Conservation (phyloP, 2,888 invertebrate species). For the Caenorhabditis afra region DNA sequence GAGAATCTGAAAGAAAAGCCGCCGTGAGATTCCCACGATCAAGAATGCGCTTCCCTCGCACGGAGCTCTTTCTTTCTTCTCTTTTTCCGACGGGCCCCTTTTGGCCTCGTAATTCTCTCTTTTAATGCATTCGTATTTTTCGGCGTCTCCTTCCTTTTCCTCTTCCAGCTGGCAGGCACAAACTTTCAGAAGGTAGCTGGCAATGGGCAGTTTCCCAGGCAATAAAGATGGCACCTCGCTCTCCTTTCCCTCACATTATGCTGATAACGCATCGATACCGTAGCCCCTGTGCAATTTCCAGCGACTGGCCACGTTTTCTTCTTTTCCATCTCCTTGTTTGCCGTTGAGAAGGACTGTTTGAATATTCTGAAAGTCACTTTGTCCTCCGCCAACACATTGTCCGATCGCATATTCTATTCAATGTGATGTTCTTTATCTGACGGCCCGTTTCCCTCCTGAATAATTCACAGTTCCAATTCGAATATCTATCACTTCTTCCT, state of each 20-base stretch:
- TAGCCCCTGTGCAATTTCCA: conserved; percentile 5
- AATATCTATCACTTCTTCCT: conserved; percentile 40
- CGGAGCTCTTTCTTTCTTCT: conserved; percentile 6
- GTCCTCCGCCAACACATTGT: conserved; percentile 44
- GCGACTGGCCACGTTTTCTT: background rate
- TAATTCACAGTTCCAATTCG: conserved; percentile 44
- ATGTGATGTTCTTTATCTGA: conserved; percentile 57
- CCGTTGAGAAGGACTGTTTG: conserved; percentile 41
- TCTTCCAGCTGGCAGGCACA: background rate
- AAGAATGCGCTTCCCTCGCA: conserved; percentile 51
- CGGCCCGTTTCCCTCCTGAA: conserved; percentile 41
- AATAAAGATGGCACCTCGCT: conserved; percentile 41
- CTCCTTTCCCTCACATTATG: background rate
- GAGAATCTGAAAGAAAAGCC: conserved; percentile 26
- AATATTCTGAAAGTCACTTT: conserved; percentile 52
- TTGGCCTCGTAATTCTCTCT: conserved; percentile 13
- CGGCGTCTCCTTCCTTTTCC: conserved; percentile 22
- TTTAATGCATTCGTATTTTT: conserved; percentile 53
- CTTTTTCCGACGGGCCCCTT: background rate
- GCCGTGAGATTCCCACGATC: conserved; percentile 44
- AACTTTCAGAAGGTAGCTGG: conserved; percentile 27
- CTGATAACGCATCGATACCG: conserved; percentile 47
- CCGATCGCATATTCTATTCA: conserved; percentile 58
- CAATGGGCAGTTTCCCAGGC: conserved; percentile 43
- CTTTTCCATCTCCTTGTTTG: conserved; percentile 6